Conservation (phyloP, 2,797 vertebrate genomes). For the Halcyon smyrnensis region DNA sequence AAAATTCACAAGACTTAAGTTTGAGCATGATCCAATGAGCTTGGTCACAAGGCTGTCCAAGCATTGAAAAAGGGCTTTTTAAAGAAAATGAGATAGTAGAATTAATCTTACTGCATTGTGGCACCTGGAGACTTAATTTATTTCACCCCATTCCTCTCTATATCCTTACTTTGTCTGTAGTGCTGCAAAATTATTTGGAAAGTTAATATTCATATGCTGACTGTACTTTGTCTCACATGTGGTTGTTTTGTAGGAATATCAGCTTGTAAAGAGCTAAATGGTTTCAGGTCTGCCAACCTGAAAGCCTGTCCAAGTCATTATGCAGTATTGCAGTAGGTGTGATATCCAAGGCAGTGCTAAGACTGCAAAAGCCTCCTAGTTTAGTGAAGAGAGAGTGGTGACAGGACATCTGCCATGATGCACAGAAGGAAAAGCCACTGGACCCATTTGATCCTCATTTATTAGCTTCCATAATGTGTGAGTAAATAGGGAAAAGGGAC, state of each 20-base stretch:
- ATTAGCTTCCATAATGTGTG: background rate
- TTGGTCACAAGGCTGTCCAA: background rate
- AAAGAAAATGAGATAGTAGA: background rate
- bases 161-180: background rate
- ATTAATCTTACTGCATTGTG: background rate
- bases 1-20: background rate
- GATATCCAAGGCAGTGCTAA: background rate
- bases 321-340: background rate
- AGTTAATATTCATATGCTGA: background rate
- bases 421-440: background rate
- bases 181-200: background rate
- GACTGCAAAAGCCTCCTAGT: background rate
- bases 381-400: background rate
- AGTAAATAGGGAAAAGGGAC: background rate
- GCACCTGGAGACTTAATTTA: background rate
- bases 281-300: background rate
- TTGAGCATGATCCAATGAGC: background rate
- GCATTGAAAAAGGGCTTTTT: background rate
- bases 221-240: background rate
- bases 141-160: background rate
- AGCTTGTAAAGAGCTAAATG: background rate
- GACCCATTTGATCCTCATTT: background rate
- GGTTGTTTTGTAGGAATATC: background rate
- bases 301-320: background rate
- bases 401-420: background rate